These are phyloP conservation scores for Scaptomyza cyrtandrae DNA, from an alignment of 2,888 invertebrate genomes.

Conservation along the genomic window DNA sequence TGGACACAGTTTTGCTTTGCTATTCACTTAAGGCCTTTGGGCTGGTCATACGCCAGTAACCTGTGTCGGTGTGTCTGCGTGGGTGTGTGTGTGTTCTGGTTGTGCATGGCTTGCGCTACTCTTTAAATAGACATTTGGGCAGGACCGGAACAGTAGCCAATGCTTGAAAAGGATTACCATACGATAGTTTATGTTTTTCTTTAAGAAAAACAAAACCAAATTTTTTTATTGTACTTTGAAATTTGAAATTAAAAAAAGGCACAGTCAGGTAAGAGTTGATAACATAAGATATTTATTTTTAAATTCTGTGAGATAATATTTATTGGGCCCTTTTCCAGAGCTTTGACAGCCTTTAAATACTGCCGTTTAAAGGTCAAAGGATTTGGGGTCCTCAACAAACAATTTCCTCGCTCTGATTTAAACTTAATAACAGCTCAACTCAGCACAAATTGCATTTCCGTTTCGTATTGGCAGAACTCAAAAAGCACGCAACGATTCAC, in stretches of 20 bases:
- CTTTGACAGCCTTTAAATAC: background rate
- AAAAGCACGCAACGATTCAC: constrained; percentile 24
- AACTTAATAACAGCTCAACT: no score
- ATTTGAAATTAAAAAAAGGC: no score
- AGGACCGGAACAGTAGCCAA: background rate
- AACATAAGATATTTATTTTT: no score
- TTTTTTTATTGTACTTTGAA: no score
- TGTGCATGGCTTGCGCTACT: background rate
- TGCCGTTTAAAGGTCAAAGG: background rate
- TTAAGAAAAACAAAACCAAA: background rate
- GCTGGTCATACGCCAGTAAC: constrained; percentile 12
- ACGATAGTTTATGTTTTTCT: background rate
- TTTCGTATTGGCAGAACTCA: constrained; percentile 35
- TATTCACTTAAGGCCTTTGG: constrained; percentile 27
- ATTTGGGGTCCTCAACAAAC: no score
- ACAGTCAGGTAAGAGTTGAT: no score
- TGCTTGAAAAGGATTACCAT: background rate
- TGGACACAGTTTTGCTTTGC: constrained; percentile 50
- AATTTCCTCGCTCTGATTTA: background rate
- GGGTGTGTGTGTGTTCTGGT: background rate
- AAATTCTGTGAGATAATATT: no score
- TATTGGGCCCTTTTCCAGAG: background rate
- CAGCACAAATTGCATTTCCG: constrained; percentile 71
- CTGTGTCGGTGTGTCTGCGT: background rate
- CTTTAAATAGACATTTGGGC: constrained; percentile 3